phyloP scores from a whole-genome alignment of 2,888 invertebrate genomes.

The Idaea straminata region DNA sequence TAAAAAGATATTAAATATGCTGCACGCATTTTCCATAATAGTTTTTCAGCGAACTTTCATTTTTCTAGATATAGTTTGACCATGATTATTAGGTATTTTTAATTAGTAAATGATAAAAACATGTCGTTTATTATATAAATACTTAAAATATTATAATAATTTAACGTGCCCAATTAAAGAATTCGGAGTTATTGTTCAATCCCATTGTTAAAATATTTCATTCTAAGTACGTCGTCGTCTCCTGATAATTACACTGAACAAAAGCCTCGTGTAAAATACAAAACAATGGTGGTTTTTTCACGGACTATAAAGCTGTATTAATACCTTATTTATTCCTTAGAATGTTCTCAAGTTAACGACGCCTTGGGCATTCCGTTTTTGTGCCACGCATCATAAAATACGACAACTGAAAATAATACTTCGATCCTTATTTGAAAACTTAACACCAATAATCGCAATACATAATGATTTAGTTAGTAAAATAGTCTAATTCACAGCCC shows the following conservation, averaged over 20 bases:
- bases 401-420: slow-evolving; percentile 63
- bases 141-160: background rate
- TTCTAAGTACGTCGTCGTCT: slow-evolving; percentile 50
- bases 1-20: too few species aligned
- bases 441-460: background rate
- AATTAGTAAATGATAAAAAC: slow-evolving; percentile 6
- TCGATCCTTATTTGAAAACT: slow-evolving; percentile 24
- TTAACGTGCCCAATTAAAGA: slow-evolving; percentile 20
- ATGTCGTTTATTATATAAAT: background rate
- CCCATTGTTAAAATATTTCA: slow-evolving; percentile 44
- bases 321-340: slow-evolving; percentile 75
- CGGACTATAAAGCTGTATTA: slow-evolving; percentile 75
- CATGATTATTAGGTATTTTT: background rate
- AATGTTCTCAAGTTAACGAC: slow-evolving; percentile 78
- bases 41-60: background rate
- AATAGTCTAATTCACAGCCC: slow-evolving; percentile 33
- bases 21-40: background rate
- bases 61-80: background rate
- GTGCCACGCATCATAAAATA: slow-evolving; percentile 71
- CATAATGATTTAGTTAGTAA: background rate
- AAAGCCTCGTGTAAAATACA: slow-evolving; percentile 46
- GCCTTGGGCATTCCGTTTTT: slow-evolving; percentile 68
- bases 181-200: slow-evolving; percentile 28
- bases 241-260: slow-evolving; percentile 49
- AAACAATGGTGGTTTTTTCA: slow-evolving; percentile 74